Conservation (phyloP, 64 coral and sea anemone genomes). For the Anthopleura sola region DNA sequence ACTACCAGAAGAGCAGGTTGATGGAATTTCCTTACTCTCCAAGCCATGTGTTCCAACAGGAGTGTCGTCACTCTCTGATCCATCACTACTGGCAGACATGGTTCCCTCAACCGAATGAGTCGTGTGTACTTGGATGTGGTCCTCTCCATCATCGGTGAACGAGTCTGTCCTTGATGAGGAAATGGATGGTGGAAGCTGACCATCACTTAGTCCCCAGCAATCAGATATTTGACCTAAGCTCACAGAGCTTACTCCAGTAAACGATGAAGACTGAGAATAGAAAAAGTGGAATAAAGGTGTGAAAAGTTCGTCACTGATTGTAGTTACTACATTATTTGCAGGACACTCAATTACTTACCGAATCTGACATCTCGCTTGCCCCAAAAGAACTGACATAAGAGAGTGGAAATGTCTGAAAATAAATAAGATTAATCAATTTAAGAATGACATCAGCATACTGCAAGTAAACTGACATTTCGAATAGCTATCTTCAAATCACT, state of each 20-base stretch:
- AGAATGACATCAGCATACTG: background rate
- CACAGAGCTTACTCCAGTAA: background rate
- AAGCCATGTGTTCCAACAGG: background rate
- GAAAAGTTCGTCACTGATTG: background rate
- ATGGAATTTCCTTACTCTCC: background rate
- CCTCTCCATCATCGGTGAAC: background rate
- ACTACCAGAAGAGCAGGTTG: background rate
- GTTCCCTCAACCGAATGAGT: background rate
- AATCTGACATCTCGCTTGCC: background rate
- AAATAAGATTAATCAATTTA: background rate
- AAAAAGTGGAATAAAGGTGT: background rate
- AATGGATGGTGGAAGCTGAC: background rate
- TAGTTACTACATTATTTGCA: background rate
- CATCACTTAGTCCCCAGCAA: conserved; percentile 6
- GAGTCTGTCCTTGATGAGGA: background rate
- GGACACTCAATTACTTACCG: background rate
- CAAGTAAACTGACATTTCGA: too few relatives aligned
- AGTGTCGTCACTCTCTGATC: background rate
- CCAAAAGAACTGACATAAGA: background rate
- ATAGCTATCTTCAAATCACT: too few relatives aligned
- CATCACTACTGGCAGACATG: background rate
- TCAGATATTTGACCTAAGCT: background rate
- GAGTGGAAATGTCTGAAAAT: background rate
- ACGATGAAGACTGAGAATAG: background rate
- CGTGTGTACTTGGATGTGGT: background rate